These are phyloP conservation scores for Antitype chi DNA, from an alignment of 2,888 invertebrate species.

Conservation along the genomic window DNA sequence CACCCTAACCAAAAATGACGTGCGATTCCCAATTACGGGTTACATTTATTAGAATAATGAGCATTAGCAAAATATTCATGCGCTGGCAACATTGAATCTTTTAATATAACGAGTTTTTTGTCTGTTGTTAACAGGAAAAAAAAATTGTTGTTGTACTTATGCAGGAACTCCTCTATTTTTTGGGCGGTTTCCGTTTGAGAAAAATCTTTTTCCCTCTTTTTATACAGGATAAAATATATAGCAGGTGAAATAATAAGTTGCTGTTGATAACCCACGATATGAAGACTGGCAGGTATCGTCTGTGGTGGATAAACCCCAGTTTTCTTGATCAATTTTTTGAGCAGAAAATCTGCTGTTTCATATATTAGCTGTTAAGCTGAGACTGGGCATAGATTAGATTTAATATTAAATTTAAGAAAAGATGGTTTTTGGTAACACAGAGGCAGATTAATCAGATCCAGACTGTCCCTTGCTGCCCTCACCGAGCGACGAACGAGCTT, in stretches of 20 bases:
- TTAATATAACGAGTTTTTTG: conserved; percentile 75
- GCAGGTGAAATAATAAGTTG: not conserved
- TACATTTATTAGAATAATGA: conserved; percentile 84
- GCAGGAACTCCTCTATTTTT: conserved; percentile 21
- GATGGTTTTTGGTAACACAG: not conserved
- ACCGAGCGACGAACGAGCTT: no score
- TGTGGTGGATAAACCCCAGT: not conserved
- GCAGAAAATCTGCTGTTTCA: not conserved
- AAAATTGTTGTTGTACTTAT: not conserved
- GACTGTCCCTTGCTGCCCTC: no score
- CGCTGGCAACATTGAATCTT: conserved; percentile 78
- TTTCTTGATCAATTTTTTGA: not conserved
- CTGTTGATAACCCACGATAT: not conserved
- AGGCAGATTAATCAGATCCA: not conserved
- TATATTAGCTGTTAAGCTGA: not conserved
- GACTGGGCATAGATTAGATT: not conserved
- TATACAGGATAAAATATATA: not conserved
- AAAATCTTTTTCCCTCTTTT: conserved; percentile 19
- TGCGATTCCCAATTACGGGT: conserved; percentile 79
- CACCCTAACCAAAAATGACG: conserved; percentile 82
- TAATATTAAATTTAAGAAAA: not conserved
- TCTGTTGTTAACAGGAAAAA: conserved; percentile 60
- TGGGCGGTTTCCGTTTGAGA: not conserved
- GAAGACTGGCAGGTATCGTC: not conserved
- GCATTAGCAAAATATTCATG: conserved; percentile 84